Conservation (phyloP, 2,888 invertebrate species). For the Epirrita christyi region DNA sequence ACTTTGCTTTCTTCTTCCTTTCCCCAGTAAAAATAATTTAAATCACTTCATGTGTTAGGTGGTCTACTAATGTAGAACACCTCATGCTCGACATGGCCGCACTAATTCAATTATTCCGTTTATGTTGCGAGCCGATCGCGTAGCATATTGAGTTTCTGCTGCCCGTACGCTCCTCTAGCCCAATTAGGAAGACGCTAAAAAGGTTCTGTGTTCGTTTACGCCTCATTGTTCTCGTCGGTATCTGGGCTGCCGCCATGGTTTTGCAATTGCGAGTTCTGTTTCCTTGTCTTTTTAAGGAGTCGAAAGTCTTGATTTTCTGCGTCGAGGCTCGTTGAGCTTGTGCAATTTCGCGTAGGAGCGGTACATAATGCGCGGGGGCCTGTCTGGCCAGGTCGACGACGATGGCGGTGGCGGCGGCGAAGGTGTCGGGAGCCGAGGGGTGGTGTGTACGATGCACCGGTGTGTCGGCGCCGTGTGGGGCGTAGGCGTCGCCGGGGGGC, state of each 20-base stretch:
- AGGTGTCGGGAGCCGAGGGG: conserved; percentile 67
- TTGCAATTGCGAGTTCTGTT: conserved; percentile 65
- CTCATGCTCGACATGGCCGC: conserved; percentile 65
- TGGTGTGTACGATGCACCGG: conserved; percentile 76
- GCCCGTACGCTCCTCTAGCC: conserved; percentile 64
- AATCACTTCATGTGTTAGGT: conserved; percentile 46
- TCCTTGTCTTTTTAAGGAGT: conserved; percentile 81
- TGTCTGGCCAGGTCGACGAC: conserved; percentile 62
- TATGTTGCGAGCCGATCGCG: conserved; percentile 74
- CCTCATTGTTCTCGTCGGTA: conserved; percentile 76
- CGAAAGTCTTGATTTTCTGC: conserved; percentile 78
- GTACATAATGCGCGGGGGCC: conserved; percentile 74
- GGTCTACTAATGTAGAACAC: conserved; percentile 47
- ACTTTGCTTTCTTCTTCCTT: conserved; percentile 11
- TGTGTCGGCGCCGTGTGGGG: conserved; percentile 76
- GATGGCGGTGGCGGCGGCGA: conserved; percentile 48
- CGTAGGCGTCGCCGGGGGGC: conserved; percentile 84
- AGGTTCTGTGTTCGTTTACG: conserved; percentile 73
- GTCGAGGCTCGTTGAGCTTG: conserved; percentile 64
- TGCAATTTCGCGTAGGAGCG: conserved; percentile 78
- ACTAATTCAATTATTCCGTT: conserved; percentile 81
- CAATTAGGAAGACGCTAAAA: conserved; percentile 81
- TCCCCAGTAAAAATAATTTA: conserved; percentile 8
- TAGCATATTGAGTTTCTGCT: conserved; percentile 79
- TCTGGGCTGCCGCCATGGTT: conserved; percentile 72